Base-by-base conservation (phyloP, 2,113 vertebrate genomes). In the Phaetusa simplex region DNA sequence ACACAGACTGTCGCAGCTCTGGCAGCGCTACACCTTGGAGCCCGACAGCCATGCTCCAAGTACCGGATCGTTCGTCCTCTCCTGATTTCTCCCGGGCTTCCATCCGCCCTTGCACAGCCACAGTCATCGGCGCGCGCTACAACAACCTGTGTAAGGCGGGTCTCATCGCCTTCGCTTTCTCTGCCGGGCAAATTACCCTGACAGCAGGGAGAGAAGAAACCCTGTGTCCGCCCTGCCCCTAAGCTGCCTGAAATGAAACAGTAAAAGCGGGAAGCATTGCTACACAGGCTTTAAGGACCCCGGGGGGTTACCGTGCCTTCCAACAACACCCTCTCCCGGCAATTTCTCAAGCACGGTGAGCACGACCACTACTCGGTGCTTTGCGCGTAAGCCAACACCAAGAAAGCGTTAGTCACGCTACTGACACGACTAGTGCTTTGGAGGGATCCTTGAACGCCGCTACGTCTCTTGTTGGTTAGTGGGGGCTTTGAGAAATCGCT, bases 401-500 rank as follows among this genome's bases (percentile, higher is more conserved):
- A 83, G 62, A 32, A 66, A 88, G 30, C 14, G 14, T 21, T 66
- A 50, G 89, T 79, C 29, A 5, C 32, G 30, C 76, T 79, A 56
- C 74, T 55, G 77, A 82, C 61, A 62, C 38, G 62, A 85, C 73
- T 38, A 18, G 72, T n/a, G 65, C 69, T 92, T 95, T 62, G 77
- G 80, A 92, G 76, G 71, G 56, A 72, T 52, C 61, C 65, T 72
- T 76, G 83, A 92, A 92, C 74, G 76, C 69, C 85, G 73, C 42
- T 72, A 73, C 30, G 40, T 80, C 86, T 91, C 78, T 70, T 72
- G 66, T 43, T 91, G 77, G 81, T 91, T 95, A 88, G 91, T 70
- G 73, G 82, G 66, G 62, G 58, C 89, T 95, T 94, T 93, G 74
- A 93, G 66, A 93, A 91, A 86, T 84, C 82, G 72, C 70, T 95